Conservation (phyloP, 2,888 invertebrate species). For the Dexiosoma caninum region DNA sequence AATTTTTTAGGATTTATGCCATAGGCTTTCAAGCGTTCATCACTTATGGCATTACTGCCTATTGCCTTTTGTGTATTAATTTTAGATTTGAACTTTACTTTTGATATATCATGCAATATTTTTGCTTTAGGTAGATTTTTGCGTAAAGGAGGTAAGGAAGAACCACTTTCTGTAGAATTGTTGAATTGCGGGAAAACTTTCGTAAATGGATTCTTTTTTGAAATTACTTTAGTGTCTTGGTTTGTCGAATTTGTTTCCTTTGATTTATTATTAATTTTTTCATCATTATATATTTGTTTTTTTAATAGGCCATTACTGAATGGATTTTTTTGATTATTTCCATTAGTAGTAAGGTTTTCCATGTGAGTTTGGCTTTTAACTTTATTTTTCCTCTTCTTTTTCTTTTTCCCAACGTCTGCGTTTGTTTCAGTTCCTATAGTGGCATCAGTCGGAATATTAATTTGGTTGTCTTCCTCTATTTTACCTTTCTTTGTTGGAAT, state of each 20-base stretch:
- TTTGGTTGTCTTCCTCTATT: neutral
- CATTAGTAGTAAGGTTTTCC: neutral
- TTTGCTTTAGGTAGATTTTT: slow-evolving; percentile 58
- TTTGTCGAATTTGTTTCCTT: neutral
- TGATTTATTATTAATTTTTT: neutral
- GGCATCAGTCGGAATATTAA: neutral
- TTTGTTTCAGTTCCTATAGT: neutral
- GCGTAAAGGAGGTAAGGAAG: slow-evolving; percentile 61
- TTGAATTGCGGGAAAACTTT: neutral
- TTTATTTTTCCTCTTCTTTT: slow-evolving; percentile 43
- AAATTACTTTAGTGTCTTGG: neutral
- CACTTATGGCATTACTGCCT: slow-evolving; percentile 78
- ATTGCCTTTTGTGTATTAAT: slow-evolving; percentile 45
- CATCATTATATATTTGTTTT: neutral
- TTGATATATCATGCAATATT: slow-evolving; percentile 13
- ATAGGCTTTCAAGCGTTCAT: slow-evolving; percentile 91
- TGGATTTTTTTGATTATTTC: neutral
- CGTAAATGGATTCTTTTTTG: slow-evolving; percentile 47
- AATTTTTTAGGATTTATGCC: slow-evolving; percentile 94
- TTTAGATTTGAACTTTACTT: slow-evolving; percentile 36
- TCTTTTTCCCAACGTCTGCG: neutral
- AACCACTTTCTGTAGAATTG: neutral
- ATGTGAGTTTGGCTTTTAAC: neutral
- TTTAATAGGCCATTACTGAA: neutral
- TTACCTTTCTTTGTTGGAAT: slow-evolving; percentile 21